phyloP scores from a whole-genome alignment of 2,113 vertebrate genomes.

The Thermophis baileyi region DNA sequence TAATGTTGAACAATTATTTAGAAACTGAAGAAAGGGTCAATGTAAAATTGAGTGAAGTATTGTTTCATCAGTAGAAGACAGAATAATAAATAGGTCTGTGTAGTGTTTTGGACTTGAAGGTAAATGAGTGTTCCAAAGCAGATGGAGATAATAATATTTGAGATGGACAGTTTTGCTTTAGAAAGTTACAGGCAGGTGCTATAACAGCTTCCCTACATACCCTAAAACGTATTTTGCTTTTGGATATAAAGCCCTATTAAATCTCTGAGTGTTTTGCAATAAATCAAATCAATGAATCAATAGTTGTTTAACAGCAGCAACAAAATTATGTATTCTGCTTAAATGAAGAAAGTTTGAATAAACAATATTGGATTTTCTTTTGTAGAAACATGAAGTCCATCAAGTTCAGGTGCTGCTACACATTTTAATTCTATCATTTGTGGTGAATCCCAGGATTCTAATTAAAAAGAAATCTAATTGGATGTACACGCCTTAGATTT shows the following conservation, averaged over 20 bases:
- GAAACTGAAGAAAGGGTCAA: neutral
- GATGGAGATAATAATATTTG: neutral
- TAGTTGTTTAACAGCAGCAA: neutral
- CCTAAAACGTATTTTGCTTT: neutral
- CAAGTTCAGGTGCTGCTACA: neutral
- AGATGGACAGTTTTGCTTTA: neutral
- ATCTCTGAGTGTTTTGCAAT: neutral
- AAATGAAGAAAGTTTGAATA: neutral
- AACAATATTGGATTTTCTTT: neutral
- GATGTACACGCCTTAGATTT: neutral
- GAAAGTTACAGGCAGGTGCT: neutral
- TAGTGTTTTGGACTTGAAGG: neutral
- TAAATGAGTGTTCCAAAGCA: neutral
- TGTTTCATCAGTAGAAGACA: neutral
- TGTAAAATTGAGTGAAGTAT: neutral
- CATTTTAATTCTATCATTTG: neutral
- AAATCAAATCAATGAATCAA: neutral
- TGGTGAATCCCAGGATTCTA: neutral
- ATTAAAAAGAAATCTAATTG: neutral
- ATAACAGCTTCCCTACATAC: neutral
- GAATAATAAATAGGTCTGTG: neutral
- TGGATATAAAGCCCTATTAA: neutral
- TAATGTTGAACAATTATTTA: neutral
- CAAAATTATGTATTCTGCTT: neutral
- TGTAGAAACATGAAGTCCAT: neutral